Base-by-base conservation (phyloP, 2,888 invertebrate genomes). In the Metellina segmentata region DNA sequence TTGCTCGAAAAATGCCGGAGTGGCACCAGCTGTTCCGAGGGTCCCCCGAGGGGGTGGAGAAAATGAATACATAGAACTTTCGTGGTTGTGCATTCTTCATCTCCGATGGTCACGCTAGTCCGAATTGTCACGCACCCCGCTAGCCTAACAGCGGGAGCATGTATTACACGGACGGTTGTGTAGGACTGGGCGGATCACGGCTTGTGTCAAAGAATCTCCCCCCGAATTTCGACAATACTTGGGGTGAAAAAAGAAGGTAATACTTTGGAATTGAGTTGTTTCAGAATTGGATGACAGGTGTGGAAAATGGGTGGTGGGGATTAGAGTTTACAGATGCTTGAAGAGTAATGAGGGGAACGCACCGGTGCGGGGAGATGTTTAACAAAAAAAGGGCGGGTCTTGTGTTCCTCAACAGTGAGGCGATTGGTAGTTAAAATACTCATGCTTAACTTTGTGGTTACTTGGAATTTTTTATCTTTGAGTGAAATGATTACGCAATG, bases 21-120 rank as follows among this genome's bases (percentile, higher is more conserved):
- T 48, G n/a, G 74, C 78, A 79, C 82, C 89, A 90, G 89, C 83
- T 90, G 89, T 53, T 90, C 20, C 69, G 70, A 52, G 77, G 53
- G 49, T 70, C 70, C 69, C 78, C 34, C 34, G 69, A 34, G 89
- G 61, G 77, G 81, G 72, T 51, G 83, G 48, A 49, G 7, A 71
- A 85, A 79, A 78, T 79, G 78, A 83, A 83, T 83, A 85, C 77
- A 72, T 53, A 51, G 89, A 81, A 82, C 53, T 81, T 88, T 77
- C 53, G 19, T 49, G 51, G 75, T 69, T 77, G 77, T 83, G 51
- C 78, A 51, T 77, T 85, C 85, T 83, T 83, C 85, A 83, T 79
- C 75, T 90, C 70, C 51, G 13, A 13, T 52, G 89, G 82, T 89
- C 89, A 89, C 89, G 89, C 89, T 75, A 89, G 74, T 82, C 49